These are phyloP conservation scores for Oncorhynchus tshawytscha DNA, from an alignment of 2,113 vertebrate genomes.

Conservation along the genomic window DNA sequence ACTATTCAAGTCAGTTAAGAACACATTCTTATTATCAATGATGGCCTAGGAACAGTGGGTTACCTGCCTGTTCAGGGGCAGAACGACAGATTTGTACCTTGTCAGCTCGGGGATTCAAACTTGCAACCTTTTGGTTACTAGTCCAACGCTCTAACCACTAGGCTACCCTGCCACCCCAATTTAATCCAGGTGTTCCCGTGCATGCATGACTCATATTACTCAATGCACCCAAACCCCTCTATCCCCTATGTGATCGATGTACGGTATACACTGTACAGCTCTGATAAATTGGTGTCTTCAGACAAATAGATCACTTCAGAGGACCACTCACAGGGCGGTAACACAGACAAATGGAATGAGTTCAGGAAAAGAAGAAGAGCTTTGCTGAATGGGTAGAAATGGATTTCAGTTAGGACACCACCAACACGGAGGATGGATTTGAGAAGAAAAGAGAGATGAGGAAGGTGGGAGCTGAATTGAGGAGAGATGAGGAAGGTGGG, in stretches of 20 bases:
- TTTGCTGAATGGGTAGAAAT: conserved; percentile 34
- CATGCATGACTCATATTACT: conserved; percentile 51
- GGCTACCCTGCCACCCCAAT: too few species aligned
- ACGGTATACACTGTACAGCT: conserved; percentile 46
- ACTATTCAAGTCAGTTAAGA: too few species aligned
- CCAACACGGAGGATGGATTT: conserved; percentile 43
- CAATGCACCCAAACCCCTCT: conserved; percentile 9
- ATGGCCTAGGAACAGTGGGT: too few species aligned
- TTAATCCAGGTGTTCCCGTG: conserved; percentile 38
- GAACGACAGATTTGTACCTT: too few species aligned
- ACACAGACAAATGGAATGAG: conserved; percentile 67
- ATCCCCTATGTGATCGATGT: conserved; percentile 52
- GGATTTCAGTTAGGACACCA: conserved; percentile 37
- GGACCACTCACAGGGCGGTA: conserved; percentile 58
- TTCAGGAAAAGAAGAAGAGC: conserved; percentile 27
- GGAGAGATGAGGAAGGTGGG: too few species aligned
- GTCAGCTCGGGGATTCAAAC: too few species aligned
- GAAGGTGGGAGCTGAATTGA: too few species aligned
- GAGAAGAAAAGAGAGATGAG: conserved; percentile 13
- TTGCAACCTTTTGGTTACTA: too few species aligned
- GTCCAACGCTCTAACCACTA: too few species aligned
- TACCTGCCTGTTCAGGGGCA: too few species aligned
- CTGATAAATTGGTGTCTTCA: conserved; percentile 70
- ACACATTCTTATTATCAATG: too few species aligned
- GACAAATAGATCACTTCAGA: conserved; percentile 72